phyloP scores from a whole-genome alignment of 2,797 vertebrate species.

The Poecilia picta region DNA sequence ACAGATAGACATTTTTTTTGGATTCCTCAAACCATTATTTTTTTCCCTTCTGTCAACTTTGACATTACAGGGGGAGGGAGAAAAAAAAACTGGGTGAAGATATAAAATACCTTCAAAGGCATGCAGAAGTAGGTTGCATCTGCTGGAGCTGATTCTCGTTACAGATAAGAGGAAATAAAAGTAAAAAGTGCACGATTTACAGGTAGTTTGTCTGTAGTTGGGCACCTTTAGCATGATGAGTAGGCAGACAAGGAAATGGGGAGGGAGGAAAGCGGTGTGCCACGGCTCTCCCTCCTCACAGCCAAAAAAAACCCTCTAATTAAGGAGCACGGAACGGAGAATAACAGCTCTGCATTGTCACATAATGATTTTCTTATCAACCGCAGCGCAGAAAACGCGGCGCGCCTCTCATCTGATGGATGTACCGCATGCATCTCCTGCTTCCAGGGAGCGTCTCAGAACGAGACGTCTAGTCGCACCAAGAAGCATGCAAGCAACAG shows the following conservation, averaged over 20 bases:
- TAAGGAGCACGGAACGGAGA: conserved; percentile 74
- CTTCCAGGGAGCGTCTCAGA: conserved; percentile 20
- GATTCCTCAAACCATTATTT: neutral
- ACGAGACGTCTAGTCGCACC: conserved; percentile 44
- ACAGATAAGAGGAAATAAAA: conserved; percentile 38
- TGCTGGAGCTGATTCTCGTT: conserved; percentile 51
- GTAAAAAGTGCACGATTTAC: conserved; percentile 23
- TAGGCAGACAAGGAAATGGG: conserved; percentile 34
- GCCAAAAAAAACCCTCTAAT: conserved; percentile 77
- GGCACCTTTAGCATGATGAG: conserved; percentile 46
- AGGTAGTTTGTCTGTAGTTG: conserved; percentile 48
- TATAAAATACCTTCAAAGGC: conserved; percentile 40
- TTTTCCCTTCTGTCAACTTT: conserved; percentile 5
- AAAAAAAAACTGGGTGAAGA: conserved; percentile 42
- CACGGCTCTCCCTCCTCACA: conserved; percentile 70
- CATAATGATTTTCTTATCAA: conserved; percentile 72
- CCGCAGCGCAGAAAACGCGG: conserved; percentile 56
- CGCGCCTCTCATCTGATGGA: conserved; percentile 41
- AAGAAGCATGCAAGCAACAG: conserved; percentile 38
- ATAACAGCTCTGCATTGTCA: conserved; percentile 69
- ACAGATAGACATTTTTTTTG: neutral
- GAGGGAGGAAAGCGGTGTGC: conserved; percentile 42
- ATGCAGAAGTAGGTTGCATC: conserved; percentile 32
- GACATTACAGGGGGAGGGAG: neutral
- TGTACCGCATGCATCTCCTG: conserved; percentile 12